Percentiles rank a stretch among this genome's conserved stretches.
These are phyloP conservation scores for Trichogramma dendrolimi DNA, from an alignment of 2,888 invertebrate species.

Conservation along the genomic window DNA sequence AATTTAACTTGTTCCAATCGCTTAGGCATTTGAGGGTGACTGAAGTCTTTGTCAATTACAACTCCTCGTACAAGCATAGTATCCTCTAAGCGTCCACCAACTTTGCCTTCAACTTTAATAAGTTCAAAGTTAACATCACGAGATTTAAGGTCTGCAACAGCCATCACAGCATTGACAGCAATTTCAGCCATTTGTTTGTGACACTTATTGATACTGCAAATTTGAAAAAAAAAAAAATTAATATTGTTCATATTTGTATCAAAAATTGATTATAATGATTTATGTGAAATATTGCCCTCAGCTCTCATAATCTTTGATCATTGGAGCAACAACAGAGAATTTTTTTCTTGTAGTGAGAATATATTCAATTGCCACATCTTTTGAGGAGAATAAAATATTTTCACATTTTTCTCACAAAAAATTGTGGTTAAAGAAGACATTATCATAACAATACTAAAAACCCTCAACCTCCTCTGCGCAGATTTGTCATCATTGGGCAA, in stretches of 20 bases:
- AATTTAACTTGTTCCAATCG: constrained; percentile 79
- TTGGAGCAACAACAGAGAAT: constrained; percentile 40
- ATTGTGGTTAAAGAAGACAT: neutral
- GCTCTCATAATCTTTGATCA: constrained; percentile 51
- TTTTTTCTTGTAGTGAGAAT: constrained; percentile 22
- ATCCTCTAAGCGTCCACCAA: constrained; percentile 94
- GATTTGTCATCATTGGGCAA: constrained; percentile 45
- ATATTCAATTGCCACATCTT: constrained; percentile 1
- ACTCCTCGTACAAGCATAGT: constrained; percentile 95
- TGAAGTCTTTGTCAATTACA: constrained; percentile 97
- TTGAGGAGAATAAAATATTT: neutral
- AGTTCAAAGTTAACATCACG: constrained; percentile 98
- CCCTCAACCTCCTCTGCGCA: constrained; percentile 40
- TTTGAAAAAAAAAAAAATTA: constrained; percentile 18
- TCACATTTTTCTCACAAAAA: neutral
- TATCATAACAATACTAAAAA: constrained; percentile 10
- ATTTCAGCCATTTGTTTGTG: constrained; percentile 98
- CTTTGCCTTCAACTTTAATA: constrained; percentile 97
- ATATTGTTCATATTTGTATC: neutral
- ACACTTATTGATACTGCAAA: constrained; percentile 82
- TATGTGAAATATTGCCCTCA: constrained; percentile 38
- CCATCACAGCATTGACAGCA: constrained; percentile 93
- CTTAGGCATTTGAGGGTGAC: constrained; percentile 99
- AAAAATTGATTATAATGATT: constrained; percentile 6
- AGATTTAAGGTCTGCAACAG: constrained; percentile 90